Evolutionary conservation across 1,140 invertebrate species (phyloP).

Genomic region (Neodiprion virginianus): DNA sequence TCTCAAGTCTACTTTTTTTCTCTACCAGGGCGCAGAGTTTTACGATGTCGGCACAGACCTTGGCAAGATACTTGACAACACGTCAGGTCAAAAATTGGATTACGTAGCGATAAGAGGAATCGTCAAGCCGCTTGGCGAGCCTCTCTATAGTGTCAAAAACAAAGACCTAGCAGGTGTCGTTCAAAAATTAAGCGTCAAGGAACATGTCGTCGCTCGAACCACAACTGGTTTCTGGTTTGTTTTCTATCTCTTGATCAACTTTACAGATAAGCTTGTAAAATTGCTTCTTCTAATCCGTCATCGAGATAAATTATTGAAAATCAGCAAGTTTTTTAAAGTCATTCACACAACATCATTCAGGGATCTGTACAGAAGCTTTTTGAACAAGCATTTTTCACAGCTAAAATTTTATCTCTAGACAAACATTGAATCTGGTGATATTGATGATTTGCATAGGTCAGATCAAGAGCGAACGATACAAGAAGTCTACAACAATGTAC

Average conservation of each 20-base stretch:
- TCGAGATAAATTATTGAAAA: no score
- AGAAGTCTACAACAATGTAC: constrained; percentile 75
- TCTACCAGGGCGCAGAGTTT: constrained; percentile 69
- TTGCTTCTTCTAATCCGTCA: not conserved
- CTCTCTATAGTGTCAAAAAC: constrained; percentile 74
- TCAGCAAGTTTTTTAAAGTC: no score
- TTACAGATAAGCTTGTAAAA: not conserved
- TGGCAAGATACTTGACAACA: constrained; percentile 65
- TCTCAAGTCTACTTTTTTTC: constrained; percentile 22
- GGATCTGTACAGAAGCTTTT: no score
- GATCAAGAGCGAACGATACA: constrained; percentile 77
- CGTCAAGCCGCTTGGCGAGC: constrained; percentile 75
- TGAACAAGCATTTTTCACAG: no score
- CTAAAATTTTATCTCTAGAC: constrained; percentile 10
- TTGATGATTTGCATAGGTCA: constrained; percentile 54
- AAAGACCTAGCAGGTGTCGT: constrained; percentile 74
- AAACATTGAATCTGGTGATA: constrained; percentile 3
- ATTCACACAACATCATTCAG: no score
- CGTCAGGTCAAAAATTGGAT: constrained; percentile 68
- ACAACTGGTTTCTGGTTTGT: constrained; percentile 77
- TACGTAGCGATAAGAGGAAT: constrained; percentile 76
- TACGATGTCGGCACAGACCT: constrained; percentile 70
- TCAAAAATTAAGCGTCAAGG: constrained; percentile 74
- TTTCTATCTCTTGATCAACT: constrained; percentile 17
- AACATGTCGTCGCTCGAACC: constrained; percentile 77